phyloP scores from a whole-genome alignment of 2,888 invertebrate species.

The Bruchidius siliquastri region DNA sequence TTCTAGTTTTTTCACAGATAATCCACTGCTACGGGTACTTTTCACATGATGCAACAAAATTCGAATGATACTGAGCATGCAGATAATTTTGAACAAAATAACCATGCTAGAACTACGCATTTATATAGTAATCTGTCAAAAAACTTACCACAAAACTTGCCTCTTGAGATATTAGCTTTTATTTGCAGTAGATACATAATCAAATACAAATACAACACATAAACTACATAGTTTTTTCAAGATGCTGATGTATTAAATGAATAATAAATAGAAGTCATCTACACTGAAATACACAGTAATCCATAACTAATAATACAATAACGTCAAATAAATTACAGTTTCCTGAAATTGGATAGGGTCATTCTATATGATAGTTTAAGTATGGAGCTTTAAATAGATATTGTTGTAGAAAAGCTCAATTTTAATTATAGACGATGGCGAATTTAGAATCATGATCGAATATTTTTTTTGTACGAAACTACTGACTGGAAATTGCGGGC shows the following conservation, averaged over 20 bases:
- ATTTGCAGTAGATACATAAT: conserved; percentile 21
- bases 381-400: too few species aligned
- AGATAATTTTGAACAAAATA: neutral
- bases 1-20: too few species aligned
- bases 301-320: too few species aligned
- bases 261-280: neutral
- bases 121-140: neutral
- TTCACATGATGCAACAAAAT: neutral
- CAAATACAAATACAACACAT: neutral
- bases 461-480: too few species aligned
- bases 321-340: too few species aligned
- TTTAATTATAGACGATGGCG: too few species aligned
- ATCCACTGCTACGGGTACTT: neutral
- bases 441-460: too few species aligned
- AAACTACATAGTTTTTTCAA: neutral
- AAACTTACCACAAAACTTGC: conserved; percentile 34
- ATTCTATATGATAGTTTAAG: too few species aligned
- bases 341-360: too few species aligned
- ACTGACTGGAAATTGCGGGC: too few species aligned
- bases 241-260: neutral
- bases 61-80: neutral
- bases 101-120: conserved; percentile 11
- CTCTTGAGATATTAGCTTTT: conserved; percentile 38
- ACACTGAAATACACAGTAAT: neutral
- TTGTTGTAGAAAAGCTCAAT: too few species aligned